phyloP scores from a whole-genome alignment of 2,113 vertebrate species.

The Rhodinocichla rosea region DNA sequence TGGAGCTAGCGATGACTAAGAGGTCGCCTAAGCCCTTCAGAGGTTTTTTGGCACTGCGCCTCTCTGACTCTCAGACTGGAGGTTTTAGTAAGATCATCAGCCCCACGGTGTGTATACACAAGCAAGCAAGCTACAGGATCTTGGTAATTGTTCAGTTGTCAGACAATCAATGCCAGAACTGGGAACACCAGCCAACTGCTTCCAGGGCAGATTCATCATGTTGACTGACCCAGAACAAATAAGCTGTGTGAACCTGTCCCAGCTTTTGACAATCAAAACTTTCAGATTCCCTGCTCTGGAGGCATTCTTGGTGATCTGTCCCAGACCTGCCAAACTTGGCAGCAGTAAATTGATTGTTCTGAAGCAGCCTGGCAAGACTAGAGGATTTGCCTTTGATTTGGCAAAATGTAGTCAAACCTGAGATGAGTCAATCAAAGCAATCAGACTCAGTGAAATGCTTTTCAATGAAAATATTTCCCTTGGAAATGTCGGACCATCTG shows the following conservation, averaged over 20 bases:
- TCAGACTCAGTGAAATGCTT: neutral
- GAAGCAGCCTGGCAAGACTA: neutral
- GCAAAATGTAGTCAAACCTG: conserved; percentile 10
- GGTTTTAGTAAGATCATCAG: neutral
- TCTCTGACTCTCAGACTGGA: neutral
- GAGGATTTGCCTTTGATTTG: neutral
- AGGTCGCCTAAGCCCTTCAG: neutral
- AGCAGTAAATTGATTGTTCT: neutral
- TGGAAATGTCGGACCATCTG: neutral
- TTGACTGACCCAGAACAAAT: neutral
- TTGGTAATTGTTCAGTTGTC: neutral
- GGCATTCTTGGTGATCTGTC: accelerated
- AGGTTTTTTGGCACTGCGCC: neutral
- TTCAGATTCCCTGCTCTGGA: neutral
- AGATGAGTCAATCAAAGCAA: conserved; percentile 26
- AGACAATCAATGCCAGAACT: neutral
- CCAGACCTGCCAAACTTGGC: neutral
- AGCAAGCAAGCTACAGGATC: neutral
- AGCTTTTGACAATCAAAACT: neutral
- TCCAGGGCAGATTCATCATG: neutral
- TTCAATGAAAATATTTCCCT: conserved; percentile 13
- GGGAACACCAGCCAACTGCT: neutral
- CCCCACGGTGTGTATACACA: no score
- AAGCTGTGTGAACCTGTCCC: neutral
- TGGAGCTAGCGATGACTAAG: neutral